These are phyloP conservation scores for Saguinus imperator DNA, from an alignment of 2,113 vertebrate species.

Conservation along the genomic window DNA sequence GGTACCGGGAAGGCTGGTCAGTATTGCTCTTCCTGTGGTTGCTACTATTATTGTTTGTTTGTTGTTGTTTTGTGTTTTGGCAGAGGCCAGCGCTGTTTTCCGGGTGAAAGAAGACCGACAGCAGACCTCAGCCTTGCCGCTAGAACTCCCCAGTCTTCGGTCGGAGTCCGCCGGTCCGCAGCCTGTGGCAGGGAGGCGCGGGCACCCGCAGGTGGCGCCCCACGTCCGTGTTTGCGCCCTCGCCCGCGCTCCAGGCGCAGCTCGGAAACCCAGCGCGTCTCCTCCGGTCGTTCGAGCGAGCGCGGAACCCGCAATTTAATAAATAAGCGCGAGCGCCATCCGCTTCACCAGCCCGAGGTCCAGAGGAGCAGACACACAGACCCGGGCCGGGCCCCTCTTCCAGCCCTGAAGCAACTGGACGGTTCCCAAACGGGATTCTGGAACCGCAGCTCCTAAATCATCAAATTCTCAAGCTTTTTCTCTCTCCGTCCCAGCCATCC, in stretches of 20 bases:
- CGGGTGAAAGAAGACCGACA: background rate
- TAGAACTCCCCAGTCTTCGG: rapidly evolving
- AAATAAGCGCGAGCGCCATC: background rate
- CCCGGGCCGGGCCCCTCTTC: background rate
- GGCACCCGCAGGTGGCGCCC: constrained; percentile 78
- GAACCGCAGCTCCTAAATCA: background rate
- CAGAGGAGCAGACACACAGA: background rate
- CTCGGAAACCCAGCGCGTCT: background rate
- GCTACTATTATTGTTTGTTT: background rate
- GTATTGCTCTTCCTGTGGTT: background rate
- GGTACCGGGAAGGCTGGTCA: too few species aligned
- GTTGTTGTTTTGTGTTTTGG: too few species aligned
- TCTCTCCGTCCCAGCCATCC: background rate
- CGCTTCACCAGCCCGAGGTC: background rate
- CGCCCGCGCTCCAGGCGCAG: background rate
- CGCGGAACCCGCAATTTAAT: background rate
- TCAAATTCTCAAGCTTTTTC: background rate
- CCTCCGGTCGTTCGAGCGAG: background rate
- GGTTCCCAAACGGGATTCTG: constrained; percentile 8
- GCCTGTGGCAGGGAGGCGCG: background rate
- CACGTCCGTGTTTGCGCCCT: constrained; percentile 11
- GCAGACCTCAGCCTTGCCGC: background rate
- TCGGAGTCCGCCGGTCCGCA: rapidly evolving
- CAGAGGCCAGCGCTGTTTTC: background rate
- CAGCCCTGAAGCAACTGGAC: background rate